A percentile compares a stretch with the other conserved stretches of the same genome.
Evolutionary conservation across 2,888 invertebrate species (phyloP).

Genomic region (Polydrusus tereticollis): DNA sequence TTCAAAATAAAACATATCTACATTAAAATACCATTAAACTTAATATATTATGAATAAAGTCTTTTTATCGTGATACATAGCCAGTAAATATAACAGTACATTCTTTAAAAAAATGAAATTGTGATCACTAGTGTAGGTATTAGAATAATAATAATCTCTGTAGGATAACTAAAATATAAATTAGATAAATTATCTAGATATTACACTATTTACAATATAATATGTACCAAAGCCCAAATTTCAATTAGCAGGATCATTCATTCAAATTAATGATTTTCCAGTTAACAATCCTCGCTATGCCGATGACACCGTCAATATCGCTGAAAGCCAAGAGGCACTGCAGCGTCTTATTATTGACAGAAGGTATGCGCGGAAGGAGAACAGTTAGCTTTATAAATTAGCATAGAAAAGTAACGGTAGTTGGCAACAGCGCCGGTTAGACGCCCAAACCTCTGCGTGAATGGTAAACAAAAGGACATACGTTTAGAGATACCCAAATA

Average conservation of each 20-base stretch:
- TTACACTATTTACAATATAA: slow-evolving; percentile 30
- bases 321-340: too few species aligned
- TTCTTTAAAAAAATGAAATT: neutral
- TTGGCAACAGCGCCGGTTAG: too few species aligned
- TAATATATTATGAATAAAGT: slow-evolving; percentile 2
- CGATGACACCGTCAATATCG: too few species aligned
- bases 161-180: slow-evolving; percentile 17
- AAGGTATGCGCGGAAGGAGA: too few species aligned
- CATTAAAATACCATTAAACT: neutral
- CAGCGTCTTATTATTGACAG: too few species aligned
- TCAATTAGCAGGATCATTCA: slow-evolving; percentile 5
- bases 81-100: slow-evolving; percentile 6
- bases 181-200: slow-evolving; percentile 31
- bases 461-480: too few species aligned
- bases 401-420: too few species aligned
- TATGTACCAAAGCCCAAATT: neutral
- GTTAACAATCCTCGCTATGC: too few species aligned
- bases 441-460: too few species aligned
- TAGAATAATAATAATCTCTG: slow-evolving; percentile 9
- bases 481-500: too few species aligned
- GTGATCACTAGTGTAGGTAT: slow-evolving; percentile 4
- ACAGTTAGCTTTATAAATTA: too few species aligned
- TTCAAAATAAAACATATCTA: neutral
- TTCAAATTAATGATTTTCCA: too few species aligned
- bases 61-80: slow-evolving; percentile 14